Evolutionary conservation across 1,140 invertebrate species (phyloP).

Genomic region (Mercenaria mercenaria): DNA sequence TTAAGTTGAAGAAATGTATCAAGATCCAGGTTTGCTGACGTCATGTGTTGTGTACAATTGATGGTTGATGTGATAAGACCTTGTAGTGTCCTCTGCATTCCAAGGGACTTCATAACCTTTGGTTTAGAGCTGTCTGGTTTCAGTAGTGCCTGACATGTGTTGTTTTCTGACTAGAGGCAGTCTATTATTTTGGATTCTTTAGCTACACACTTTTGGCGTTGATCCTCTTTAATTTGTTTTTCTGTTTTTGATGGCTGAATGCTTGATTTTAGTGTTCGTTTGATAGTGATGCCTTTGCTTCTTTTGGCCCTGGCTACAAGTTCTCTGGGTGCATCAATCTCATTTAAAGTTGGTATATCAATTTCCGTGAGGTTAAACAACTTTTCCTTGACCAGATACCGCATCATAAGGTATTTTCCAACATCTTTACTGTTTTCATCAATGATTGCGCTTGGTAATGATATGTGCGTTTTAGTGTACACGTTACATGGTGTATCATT

Average conservation of each 20-base stretch:
- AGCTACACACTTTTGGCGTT: conserved; percentile 20
- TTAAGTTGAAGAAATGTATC: not conserved
- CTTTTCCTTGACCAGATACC: no score
- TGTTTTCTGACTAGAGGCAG: conserved; percentile 42
- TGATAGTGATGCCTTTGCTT: conserved; percentile 60
- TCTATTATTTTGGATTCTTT: no score
- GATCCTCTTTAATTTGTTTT: conserved; percentile 23
- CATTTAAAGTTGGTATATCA: not conserved
- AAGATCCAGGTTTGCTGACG: not conserved
- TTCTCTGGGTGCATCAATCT: conserved; percentile 35
- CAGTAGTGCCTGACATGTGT: conserved; percentile 62
- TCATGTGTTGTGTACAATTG: no score
- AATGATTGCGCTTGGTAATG: not conserved
- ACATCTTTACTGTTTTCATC: not conserved
- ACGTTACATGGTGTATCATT: not conserved
- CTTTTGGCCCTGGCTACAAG: conserved; percentile 39
- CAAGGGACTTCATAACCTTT: conserved; percentile 39
- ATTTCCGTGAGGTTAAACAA: no score
- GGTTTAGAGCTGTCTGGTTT: conserved; percentile 65
- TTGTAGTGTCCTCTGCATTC: conserved; percentile 33
- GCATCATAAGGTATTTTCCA: not conserved
- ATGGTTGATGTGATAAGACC: not conserved
- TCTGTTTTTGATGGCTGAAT: not conserved
- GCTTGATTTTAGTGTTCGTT: conserved; percentile 18
- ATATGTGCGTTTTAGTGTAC: not conserved